phyloP scores from a whole-genome alignment of 2,888 invertebrate genomes.

The Macrophya annulata region DNA sequence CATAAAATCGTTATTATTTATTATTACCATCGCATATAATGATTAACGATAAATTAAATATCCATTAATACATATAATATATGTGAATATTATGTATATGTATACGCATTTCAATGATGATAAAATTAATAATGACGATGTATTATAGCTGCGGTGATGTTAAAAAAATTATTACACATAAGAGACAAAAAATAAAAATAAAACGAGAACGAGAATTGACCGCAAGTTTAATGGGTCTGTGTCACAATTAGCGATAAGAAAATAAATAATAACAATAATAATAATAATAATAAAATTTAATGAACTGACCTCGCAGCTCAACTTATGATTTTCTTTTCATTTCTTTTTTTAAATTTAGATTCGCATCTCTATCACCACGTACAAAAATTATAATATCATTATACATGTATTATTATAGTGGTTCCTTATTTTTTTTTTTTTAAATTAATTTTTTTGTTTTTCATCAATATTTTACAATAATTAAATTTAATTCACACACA shows the following conservation, averaged over 20 bases:
- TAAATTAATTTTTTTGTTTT: background rate
- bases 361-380: background rate
- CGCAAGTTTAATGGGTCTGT: background rate
- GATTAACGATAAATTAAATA: background rate
- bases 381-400: background rate
- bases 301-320: slow-evolving; percentile 4
- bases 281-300: slow-evolving; percentile 3
- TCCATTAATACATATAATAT: background rate
- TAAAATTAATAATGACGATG: background rate
- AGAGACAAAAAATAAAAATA: background rate
- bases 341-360: background rate
- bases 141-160: background rate
- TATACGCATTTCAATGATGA: background rate
- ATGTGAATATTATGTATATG: no score
- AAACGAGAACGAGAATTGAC: background rate
- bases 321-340: background rate
- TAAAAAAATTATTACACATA: background rate
- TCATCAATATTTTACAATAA: background rate
- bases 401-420: background rate
- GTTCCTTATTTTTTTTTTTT: background rate
- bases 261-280: slow-evolving; percentile 17
- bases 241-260: background rate
- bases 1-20: background rate
- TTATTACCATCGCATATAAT: background rate
- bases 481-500: background rate